Percentiles rank a stretch among this genome's conserved stretches.
These are phyloP conservation scores for Drosophila cardini DNA, from an alignment of 1,140 invertebrate species.

Conservation along the genomic window DNA sequence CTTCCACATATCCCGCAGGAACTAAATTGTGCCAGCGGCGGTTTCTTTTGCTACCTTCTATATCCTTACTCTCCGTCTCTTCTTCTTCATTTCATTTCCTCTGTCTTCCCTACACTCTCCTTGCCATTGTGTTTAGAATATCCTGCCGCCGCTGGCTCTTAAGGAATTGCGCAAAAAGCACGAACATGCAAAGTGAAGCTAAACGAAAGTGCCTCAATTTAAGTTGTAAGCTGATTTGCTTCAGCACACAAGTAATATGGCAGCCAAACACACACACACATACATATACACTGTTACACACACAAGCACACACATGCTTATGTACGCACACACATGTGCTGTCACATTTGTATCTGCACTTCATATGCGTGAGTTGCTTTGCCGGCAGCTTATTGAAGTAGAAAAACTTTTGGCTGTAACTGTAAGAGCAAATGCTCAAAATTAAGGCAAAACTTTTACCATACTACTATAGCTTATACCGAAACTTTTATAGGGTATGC, in stretches of 20 bases:
- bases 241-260: constrained; percentile 60
- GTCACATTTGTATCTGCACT: constrained; percentile 42
- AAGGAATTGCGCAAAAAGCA: constrained; percentile 70
- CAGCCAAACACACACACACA: constrained; percentile 33
- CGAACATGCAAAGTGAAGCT: constrained; percentile 79
- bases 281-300: constrained; percentile 5
- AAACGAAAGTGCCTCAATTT: constrained; percentile 83
- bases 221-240: constrained; percentile 81
- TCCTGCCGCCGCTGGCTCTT: constrained; percentile 44
- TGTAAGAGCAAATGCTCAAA: constrained; percentile 70
- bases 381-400: constrained; percentile 64
- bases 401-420: constrained; percentile 72
- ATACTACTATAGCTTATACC: constrained; percentile 29
- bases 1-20: constrained; percentile 73
- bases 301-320: constrained; percentile 17
- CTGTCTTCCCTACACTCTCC: background rate
- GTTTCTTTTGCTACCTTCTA: constrained; percentile 66
- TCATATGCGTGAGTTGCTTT: constrained; percentile 42
- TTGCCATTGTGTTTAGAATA: constrained; percentile 20
- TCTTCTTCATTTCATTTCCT: background rate
- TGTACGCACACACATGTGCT: constrained; percentile 20
- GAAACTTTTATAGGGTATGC: background rate
- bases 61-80: constrained; percentile 14
- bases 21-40: constrained; percentile 78
- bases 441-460: constrained; percentile 71